phyloP scores from a whole-genome alignment of 30 jellyfish, hydroid and myxozoan species.

The Aurelia aurita region DNA sequence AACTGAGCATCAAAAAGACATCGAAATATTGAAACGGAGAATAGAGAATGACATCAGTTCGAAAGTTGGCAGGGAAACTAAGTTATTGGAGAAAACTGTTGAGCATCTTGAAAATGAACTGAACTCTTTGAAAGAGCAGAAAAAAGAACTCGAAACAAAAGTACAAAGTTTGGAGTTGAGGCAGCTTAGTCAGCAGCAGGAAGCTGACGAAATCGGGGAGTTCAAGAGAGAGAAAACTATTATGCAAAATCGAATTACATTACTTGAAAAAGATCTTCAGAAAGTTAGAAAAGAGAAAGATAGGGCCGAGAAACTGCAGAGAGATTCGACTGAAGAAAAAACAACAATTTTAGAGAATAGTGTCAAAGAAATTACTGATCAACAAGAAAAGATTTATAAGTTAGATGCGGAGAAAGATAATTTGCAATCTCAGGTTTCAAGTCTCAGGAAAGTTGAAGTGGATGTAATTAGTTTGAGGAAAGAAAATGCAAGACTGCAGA shows the following conservation, averaged over 20 bases:
- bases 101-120: constrained; percentile 85
- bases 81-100: constrained; percentile 60
- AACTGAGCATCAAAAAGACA: constrained; percentile 54
- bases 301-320: constrained; percentile 32
- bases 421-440: constrained; percentile 43
- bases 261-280: constrained; percentile 47
- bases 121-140: constrained; percentile 85
- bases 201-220: constrained; percentile 76
- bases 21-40: constrained; percentile 55
- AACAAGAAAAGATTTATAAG: constrained; percentile 67
- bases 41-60: constrained; percentile 55
- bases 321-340: constrained; percentile 73
- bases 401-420: constrained; percentile 73
- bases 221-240: constrained; percentile 64
- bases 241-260: constrained; percentile 49
- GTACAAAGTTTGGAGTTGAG: constrained; percentile 89
- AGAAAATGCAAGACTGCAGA: constrained; percentile 55
- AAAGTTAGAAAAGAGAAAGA: constrained; percentile 54
- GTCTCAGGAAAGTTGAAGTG: constrained; percentile 49
- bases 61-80: constrained; percentile 83
- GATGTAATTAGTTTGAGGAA: constrained; percentile 60
- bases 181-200: constrained; percentile 87
- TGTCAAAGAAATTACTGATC: constrained; percentile 95
- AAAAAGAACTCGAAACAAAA: constrained; percentile 89
- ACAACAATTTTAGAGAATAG: constrained; percentile 93